phyloP scores from a whole-genome alignment of 2,113 vertebrate species.

The Malurus cyaneus region DNA sequence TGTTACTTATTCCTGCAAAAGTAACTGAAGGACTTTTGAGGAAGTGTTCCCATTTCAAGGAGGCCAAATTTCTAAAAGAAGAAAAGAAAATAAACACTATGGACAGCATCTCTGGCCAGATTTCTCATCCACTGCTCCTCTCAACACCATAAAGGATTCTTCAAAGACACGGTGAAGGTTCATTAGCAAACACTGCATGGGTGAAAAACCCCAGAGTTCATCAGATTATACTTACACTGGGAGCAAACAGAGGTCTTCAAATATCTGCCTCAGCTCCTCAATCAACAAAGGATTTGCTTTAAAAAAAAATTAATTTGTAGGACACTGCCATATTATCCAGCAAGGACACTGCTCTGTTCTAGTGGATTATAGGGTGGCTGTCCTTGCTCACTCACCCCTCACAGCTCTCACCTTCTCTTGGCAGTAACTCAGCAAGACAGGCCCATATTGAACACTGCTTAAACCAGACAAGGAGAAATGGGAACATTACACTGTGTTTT shows the following conservation, averaged over 20 bases:
- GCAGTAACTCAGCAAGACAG: background rate
- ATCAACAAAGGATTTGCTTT: background rate
- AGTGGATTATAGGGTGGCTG: background rate
- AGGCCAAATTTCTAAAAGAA: background rate
- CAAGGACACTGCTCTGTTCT: background rate
- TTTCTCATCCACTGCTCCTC: background rate
- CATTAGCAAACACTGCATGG: background rate
- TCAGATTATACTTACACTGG: background rate
- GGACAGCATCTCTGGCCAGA: background rate
- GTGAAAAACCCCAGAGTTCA: background rate
- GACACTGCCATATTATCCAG: background rate
- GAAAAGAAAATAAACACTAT: background rate
- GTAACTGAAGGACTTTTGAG: background rate
- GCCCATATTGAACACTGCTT: background rate
- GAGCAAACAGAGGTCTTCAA: background rate
- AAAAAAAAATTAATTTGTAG: background rate
- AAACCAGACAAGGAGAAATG: slow-evolving; percentile 25
- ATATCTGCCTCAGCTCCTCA: background rate
- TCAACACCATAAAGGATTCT: background rate
- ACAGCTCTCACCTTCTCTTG: background rate
- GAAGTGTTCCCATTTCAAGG: background rate
- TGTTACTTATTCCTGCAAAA: background rate
- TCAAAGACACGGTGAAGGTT: background rate
- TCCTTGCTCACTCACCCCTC: background rate
- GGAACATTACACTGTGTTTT: background rate